Evolutionary conservation across 2,888 invertebrate species (phyloP).

Genomic region (Caenorhabditis wallacei): DNA sequence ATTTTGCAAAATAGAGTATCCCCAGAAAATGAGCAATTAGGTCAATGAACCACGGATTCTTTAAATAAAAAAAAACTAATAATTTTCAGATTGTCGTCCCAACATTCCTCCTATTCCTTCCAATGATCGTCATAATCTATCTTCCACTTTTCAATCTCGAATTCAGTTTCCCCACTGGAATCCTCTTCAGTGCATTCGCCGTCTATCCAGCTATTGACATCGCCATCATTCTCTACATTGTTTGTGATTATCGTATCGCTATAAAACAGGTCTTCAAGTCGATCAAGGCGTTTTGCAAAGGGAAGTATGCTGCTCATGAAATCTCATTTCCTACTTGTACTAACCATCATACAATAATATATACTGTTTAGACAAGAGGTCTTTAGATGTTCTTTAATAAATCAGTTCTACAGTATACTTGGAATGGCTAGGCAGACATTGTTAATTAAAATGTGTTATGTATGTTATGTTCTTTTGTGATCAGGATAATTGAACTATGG

Average conservation of each 20-base stretch:
- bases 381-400: constrained; percentile 13
- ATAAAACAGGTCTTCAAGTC: neutral
- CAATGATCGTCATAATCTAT: constrained; percentile 31
- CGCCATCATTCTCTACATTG: constrained; percentile 24
- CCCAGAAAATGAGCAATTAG: no score
- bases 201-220: constrained; percentile 41
- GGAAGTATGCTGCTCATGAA: neutral
- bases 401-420: neutral
- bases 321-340: constrained; percentile 9
- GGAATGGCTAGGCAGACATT: no score
- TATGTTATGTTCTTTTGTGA: no score
- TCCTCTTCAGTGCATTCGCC: constrained; percentile 26
- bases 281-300: neutral
- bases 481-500: no score
- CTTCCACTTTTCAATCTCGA: constrained; percentile 31
- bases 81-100: constrained; percentile 24
- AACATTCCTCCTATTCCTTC: constrained; percentile 26
- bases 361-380: neutral
- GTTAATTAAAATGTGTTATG: no score
- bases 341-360: neutral
- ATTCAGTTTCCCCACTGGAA: constrained; percentile 37
- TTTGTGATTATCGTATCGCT: constrained; percentile 35
- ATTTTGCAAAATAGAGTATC: no score
- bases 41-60: no score
- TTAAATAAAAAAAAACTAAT: neutral